phyloP scores from a whole-genome alignment of 53 echinoderm and acorn worm species.

The Holothuria leucospilota region DNA sequence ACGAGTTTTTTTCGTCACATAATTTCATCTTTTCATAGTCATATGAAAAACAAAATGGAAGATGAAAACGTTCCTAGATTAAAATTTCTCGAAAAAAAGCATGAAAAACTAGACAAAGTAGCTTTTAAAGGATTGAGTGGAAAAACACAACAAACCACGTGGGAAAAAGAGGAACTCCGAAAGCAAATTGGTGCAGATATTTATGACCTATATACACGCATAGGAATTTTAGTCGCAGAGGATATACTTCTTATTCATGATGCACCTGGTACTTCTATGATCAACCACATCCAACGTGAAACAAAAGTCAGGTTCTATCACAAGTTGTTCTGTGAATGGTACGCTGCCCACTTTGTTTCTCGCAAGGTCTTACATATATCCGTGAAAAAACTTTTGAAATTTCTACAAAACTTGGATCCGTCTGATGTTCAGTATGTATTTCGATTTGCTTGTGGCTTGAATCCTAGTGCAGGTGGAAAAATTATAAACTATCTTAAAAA shows the following conservation, averaged over 20 bases:
- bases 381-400: background rate
- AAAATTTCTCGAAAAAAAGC: background rate
- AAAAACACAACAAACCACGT: background rate
- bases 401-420: background rate
- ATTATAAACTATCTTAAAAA: background rate
- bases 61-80: background rate
- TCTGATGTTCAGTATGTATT: background rate
- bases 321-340: too few relatives aligned
- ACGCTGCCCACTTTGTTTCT: background rate
- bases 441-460: background rate
- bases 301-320: background rate
- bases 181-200: background rate
- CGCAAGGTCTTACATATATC: background rate
- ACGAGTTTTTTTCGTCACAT: slow-evolving; percentile 9
- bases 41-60: background rate
- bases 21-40: slow-evolving; percentile 17
- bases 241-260: background rate
- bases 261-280: too few relatives aligned
- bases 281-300: background rate
- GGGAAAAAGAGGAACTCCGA: background rate
- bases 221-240: background rate
- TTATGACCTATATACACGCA: background rate
- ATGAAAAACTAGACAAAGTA: too few relatives aligned
- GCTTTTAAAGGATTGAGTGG: background rate
- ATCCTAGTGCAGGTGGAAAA: background rate